phyloP scores from a whole-genome alignment of 2,113 vertebrate species.

The Zosterops hypoxanthus region DNA sequence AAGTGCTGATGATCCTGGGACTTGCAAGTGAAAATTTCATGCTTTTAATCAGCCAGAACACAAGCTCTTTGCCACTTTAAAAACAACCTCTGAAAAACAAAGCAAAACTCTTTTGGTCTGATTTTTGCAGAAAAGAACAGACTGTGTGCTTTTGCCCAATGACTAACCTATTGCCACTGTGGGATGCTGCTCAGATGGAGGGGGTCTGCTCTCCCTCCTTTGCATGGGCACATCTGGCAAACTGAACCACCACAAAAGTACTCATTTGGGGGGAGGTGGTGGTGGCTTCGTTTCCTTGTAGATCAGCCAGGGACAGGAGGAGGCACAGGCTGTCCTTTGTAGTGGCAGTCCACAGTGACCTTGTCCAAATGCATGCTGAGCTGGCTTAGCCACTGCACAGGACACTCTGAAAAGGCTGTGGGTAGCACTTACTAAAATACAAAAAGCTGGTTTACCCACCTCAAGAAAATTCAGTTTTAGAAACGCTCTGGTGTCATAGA shows the following conservation, averaged over 20 bases:
- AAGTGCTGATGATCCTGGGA: background rate
- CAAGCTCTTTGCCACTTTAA: background rate
- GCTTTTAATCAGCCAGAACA: background rate
- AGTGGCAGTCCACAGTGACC: background rate
- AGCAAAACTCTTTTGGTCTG: background rate
- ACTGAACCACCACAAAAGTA: background rate
- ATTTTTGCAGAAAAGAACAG: background rate
- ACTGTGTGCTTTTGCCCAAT: background rate
- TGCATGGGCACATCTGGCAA: background rate
- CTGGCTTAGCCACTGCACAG: accelerated
- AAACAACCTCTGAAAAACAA: background rate
- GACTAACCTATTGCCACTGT: accelerated
- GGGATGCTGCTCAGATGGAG: background rate
- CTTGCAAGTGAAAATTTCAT: background rate
- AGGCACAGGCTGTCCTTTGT: background rate
- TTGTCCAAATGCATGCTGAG: background rate
- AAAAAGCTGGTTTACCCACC: background rate
- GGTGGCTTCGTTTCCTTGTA: background rate
- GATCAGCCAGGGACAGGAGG: background rate
- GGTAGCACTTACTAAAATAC: background rate
- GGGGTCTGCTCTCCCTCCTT: background rate
- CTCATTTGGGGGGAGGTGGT: background rate
- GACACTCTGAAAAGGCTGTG: background rate
- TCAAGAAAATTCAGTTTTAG: background rate
- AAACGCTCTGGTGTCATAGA: background rate